Base-by-base conservation (phyloP, 2,113 vertebrate species). In the Dissostichus mawsoni region DNA sequence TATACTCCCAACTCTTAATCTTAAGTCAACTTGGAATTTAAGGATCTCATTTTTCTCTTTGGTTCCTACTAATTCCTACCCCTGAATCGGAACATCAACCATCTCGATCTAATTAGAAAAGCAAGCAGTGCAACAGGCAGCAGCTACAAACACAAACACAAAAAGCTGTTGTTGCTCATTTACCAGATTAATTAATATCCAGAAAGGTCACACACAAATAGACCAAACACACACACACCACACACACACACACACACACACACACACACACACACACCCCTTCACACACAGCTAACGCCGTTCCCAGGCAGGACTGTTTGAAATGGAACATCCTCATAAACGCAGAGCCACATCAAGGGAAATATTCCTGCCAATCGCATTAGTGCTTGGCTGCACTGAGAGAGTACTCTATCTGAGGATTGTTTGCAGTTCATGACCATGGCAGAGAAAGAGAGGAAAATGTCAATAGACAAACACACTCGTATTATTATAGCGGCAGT, bases 391-490 rank as follows among this genome's bases (percentile, higher is more conserved):
- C 70, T 18, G 12, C 55, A 1, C 65, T 53, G 74, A 11, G 72
- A 87, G 78, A 63, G 76, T 52, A 47, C 82, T 33, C 72, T 53
- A 83, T 80, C 74, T 47, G 62, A 82, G 72, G 86, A 78, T 68
- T 85, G 90, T 89, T 86, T 83, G 85, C 80, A 80, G 87, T 88
- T 83, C 85, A 87, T 8, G 88, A 84, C 83, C 85, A 74, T 52
- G 69, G 75, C 69, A 61, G 57, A 86, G 80, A 87, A 80, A 82
- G 33, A 65, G 56, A 65, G 58, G 67, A 3, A 45, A n/a, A 77
- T 65, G 81, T 86, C 83, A 76, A 91, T 53, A 86, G 72, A 88
- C 79, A 78, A 83, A 86, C 83, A 70, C 69, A 52, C 67, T 73
- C 2, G 76, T 82, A 74, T 86, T 91, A 87, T 87, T 77, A 70